These are phyloP conservation scores for Dryomyza anilis DNA, from an alignment of 2,888 invertebrate species.

Conservation along the genomic window DNA sequence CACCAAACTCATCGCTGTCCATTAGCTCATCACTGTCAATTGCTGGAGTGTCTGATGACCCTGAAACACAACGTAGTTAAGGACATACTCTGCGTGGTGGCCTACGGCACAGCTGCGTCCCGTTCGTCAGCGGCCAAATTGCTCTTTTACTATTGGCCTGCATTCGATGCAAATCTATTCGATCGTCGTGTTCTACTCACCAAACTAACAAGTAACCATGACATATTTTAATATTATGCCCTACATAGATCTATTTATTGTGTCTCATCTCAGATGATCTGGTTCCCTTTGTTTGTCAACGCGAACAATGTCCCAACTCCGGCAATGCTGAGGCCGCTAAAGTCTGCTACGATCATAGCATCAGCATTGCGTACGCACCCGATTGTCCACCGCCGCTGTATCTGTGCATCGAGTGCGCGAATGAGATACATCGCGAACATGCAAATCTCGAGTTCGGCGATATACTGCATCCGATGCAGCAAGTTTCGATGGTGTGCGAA, in stretches of 20 bases:
- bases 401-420: conserved; percentile 94
- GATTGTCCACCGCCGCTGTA: conserved; percentile 94
- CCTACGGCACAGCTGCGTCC: conserved; percentile 93
- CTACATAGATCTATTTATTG: neutral
- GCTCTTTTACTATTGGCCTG: conserved; percentile 99
- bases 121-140: conserved; percentile 95
- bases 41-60: conserved; percentile 94
- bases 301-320: conserved; percentile 88
- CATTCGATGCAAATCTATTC: conserved; percentile 91
- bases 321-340: conserved; percentile 87
- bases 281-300: conserved; percentile 84
- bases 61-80: conserved; percentile 88
- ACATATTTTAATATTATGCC: neutral
- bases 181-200: conserved; percentile 87
- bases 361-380: conserved; percentile 83
- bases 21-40: conserved; percentile 92
- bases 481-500: conserved; percentile 93
- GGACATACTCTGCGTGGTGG: conserved; percentile 93
- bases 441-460: conserved; percentile 85
- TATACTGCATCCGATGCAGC: conserved; percentile 90
- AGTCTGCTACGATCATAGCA: conserved; percentile 92
- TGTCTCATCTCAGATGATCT: conserved; percentile 67
- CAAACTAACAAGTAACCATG: conserved; percentile 79
- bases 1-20: neutral
- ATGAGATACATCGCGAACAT: conserved; percentile 87